Conservation (phyloP, 2,888 invertebrate genomes). For the Andrena bucephala region DNA sequence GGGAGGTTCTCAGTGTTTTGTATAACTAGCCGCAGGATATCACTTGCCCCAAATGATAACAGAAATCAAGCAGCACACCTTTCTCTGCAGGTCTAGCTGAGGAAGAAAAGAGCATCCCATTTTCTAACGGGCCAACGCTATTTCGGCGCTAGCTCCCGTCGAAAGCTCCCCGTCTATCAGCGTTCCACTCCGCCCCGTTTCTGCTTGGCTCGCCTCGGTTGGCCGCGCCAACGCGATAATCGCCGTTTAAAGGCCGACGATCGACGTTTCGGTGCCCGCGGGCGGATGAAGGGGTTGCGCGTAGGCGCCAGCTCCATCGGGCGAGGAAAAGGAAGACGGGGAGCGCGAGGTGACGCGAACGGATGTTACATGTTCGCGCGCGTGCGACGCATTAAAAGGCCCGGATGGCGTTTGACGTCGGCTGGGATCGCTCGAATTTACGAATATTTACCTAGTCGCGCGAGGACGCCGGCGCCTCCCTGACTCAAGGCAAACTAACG, state of each 20-base stretch:
- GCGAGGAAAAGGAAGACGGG: conserved; percentile 6
- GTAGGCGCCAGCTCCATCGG: conserved; percentile 46
- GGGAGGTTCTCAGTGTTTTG: too few relatives aligned
- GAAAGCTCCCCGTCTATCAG: conserved; percentile 34
- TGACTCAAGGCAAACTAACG: conserved; percentile 58
- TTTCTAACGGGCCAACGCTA: conserved; percentile 64
- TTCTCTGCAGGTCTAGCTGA: neutral
- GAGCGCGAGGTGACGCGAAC: conserved; percentile 34
- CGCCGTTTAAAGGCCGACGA: conserved; percentile 41
- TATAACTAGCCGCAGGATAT: neutral
- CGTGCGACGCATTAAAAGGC: conserved; percentile 50
- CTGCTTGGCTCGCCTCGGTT: conserved; percentile 26
- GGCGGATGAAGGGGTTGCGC: conserved; percentile 4
- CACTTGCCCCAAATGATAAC: neutral
- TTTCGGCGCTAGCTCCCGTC: conserved; percentile 54
- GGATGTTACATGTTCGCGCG: conserved; percentile 17
- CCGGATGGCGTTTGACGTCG: conserved; percentile 49
- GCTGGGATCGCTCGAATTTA: conserved; percentile 73
- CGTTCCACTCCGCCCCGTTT: neutral
- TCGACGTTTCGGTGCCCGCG: conserved; percentile 25
- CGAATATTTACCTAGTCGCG: conserved; percentile 73
- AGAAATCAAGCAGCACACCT: neutral
- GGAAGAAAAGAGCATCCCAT: conserved; percentile 19
- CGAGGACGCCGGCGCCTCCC: conserved; percentile 72
- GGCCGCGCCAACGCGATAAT: conserved; percentile 52